phyloP scores from a whole-genome alignment of 2,113 vertebrate species.

The Recurvirostra avosetta region DNA sequence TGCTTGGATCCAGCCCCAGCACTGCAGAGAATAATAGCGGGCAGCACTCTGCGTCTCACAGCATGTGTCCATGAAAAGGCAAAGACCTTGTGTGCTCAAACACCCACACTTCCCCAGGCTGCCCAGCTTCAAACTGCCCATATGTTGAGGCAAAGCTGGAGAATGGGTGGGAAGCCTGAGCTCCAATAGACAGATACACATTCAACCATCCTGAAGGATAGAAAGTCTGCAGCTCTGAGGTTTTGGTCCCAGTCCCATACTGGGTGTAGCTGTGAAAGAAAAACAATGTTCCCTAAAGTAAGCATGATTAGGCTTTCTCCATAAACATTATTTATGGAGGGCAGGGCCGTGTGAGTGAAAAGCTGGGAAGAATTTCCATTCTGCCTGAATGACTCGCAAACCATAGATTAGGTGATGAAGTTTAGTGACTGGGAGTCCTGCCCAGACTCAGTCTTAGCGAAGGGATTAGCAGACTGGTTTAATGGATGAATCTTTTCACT shows the following conservation, averaged over 20 bases:
- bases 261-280: conserved; percentile 31
- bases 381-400: not conserved
- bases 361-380: conserved; percentile 23
- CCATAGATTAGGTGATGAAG: conserved; percentile 5
- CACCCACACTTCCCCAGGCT: not conserved
- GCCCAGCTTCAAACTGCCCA: not conserved
- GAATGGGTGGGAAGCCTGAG: not conserved
- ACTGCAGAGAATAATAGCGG: rapidly evolving
- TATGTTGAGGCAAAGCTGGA: not conserved
- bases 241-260: not conserved
- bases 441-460: not conserved
- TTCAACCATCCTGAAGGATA: not conserved
- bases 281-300: conserved; percentile 6
- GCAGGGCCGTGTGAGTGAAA: not conserved
- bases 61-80: not conserved
- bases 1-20: not conserved
- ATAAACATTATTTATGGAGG: not conserved
- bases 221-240: not conserved
- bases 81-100: not conserved
- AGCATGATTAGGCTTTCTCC: not conserved
- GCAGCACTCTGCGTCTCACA: not conserved
- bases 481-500: not conserved
- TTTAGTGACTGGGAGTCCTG: conserved; percentile 22
- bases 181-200: rapidly evolving
- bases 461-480: not conserved